phyloP scores from a whole-genome alignment of 2,888 invertebrate genomes.

The Yponomeuta evonymella region DNA sequence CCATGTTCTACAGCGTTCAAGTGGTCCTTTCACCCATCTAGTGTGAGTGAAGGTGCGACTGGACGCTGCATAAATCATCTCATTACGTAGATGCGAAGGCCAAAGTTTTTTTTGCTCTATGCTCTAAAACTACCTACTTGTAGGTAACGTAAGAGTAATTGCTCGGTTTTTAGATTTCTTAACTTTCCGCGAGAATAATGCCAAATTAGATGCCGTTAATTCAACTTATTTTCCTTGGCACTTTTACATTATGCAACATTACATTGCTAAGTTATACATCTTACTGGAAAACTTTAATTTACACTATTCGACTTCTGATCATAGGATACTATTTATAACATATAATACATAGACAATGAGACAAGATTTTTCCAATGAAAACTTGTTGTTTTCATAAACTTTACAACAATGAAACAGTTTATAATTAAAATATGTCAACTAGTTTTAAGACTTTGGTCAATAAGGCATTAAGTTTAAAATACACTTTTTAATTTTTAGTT shows the following conservation, averaged over 20 bases:
- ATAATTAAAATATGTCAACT: constrained; percentile 62
- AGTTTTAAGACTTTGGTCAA: constrained; percentile 77
- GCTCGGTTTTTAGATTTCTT: not conserved
- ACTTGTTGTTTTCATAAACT: constrained; percentile 59
- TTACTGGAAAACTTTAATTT: constrained; percentile 13
- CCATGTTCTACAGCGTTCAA: no score
- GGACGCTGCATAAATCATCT: no score
- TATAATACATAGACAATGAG: constrained; percentile 44
- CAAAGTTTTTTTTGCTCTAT: no score
- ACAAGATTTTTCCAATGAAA: constrained; percentile 59
- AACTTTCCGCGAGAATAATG: not conserved
- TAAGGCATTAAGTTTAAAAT: constrained; percentile 77
- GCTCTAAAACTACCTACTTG: not conserved
- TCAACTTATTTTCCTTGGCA: not conserved
- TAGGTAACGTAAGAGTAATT: no score
- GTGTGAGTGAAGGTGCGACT: no score
- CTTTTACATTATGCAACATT: constrained; percentile 7
- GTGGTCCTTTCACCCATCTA: no score
- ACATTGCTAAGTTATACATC: constrained; percentile 6
- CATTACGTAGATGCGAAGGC: no score
- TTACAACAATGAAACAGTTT: constrained; percentile 71
- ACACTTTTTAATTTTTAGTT: constrained; percentile 65
- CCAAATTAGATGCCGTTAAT: not conserved
- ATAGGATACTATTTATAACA: constrained; percentile 13
- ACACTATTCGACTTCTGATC: constrained; percentile 14